Base-by-base conservation (phyloP, 2,888 invertebrate species). In the Mimachlamys varia region DNA sequence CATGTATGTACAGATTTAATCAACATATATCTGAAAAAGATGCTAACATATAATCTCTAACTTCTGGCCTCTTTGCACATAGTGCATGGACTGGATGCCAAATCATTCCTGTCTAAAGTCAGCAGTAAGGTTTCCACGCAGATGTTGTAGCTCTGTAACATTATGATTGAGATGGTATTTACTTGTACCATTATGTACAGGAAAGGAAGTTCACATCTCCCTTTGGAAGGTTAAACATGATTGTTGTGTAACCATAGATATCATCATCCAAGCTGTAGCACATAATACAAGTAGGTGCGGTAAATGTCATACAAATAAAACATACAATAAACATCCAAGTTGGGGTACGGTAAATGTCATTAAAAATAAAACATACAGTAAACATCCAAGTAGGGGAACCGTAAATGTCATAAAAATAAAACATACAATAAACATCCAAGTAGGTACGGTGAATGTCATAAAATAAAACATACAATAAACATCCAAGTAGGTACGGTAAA, bases 191-290 rank as follows among this genome's bases (percentile, higher is more conserved):
- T 62, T 62, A 62, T 62, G 44, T 44, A 10, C 76, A 76, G 76
- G 76, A 76, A 76, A 76, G 76, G 76, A 76, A 76, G 76, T 76
- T 76, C 62, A 62, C 62, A 22, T 62, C 27, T 76, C 76, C 33
- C 27, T 76, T 19, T 33, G 33, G 76, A 76, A 33, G 76, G 76
- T 76, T 62, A 62, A n/a, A n/a, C 62, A 62, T 62, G 62, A 62
- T 62, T 62, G 27, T 62, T 76, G 76, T 76, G 76, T 76, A 76
- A 76, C 76, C 76, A 76, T 76, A 76, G 76, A 33, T 76, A 76
- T 76, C 76, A 12, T 33, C 76, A 7, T 33, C 27, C 76, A 27
- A 76, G 76, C 27, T 76, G 76, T 12, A 76, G 22, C 22, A 58
- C 58, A 58, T 22, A 58, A 58, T 22, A 58, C 58, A 58, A 58